A percentile compares a stretch with the other conserved stretches of the same genome.
Evolutionary conservation across 2,797 vertebrate species (phyloP).

Genomic region (Siniperca obscura): DNA sequence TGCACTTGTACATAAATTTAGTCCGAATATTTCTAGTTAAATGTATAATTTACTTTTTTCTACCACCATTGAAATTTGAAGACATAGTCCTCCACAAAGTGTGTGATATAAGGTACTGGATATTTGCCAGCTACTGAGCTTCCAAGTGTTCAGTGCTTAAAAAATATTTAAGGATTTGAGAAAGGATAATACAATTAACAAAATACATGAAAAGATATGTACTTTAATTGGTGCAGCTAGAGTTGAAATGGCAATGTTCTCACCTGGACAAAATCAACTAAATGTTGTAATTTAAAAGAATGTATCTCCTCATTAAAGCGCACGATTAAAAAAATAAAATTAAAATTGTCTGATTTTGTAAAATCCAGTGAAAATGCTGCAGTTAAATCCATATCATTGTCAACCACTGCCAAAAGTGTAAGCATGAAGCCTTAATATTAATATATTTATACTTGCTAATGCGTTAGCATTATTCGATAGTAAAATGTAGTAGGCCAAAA

Average conservation of each 20-base stretch:
- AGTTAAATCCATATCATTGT: not conserved
- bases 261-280: not conserved
- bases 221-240: not conserved
- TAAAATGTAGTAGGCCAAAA: not conserved
- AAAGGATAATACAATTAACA: constrained; percentile 5
- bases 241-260: not conserved
- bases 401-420: not conserved
- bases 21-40: not conserved
- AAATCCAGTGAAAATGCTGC: too few relatives aligned
- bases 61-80: constrained; percentile 17
- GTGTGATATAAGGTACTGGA: constrained; percentile 33
- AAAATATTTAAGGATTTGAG: constrained; percentile 16
- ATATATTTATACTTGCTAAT: not conserved
- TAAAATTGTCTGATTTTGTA: not conserved
- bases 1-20: not conserved
- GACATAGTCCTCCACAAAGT: not conserved
- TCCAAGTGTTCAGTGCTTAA: constrained; percentile 25
- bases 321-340: not conserved
- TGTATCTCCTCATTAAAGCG: not conserved
- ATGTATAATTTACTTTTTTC: not conserved
- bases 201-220: constrained; percentile 1
- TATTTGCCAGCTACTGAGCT: constrained; percentile 7
- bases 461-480: not conserved
- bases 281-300: not conserved
- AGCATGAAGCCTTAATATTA: not conserved